phyloP scores from a whole-genome alignment of 2,797 vertebrate species.

The Sebastes taczanowskii region DNA sequence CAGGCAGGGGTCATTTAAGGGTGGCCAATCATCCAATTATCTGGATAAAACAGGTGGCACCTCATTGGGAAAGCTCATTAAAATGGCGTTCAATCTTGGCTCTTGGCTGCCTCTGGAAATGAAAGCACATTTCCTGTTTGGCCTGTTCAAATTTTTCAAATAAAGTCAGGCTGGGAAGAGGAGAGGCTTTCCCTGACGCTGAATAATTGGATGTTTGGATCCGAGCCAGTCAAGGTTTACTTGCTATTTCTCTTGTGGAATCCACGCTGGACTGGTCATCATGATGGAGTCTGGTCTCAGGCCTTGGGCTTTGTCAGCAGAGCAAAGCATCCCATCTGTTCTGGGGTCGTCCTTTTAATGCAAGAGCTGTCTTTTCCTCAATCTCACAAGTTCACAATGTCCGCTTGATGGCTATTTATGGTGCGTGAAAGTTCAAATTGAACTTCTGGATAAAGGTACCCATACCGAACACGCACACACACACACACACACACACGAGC shows the following conservation, averaged over 20 bases:
- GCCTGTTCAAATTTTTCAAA: slow-evolving; percentile 58
- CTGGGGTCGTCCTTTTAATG: slow-evolving; percentile 52
- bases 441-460: slow-evolving; percentile 47
- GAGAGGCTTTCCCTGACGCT: slow-evolving; percentile 48
- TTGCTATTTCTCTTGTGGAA: slow-evolving; percentile 41
- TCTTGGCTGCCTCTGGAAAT: slow-evolving; percentile 67
- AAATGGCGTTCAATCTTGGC: slow-evolving; percentile 68
- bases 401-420: slow-evolving; percentile 62
- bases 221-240: slow-evolving; percentile 59
- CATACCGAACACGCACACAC: background rate
- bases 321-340: slow-evolving; percentile 70
- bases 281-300: slow-evolving; percentile 51
- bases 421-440: slow-evolving; percentile 69
- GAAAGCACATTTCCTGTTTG: slow-evolving; percentile 68
- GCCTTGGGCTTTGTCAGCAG: slow-evolving; percentile 58
- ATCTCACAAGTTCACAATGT: slow-evolving; percentile 52
- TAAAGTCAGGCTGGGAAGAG: slow-evolving; percentile 48
- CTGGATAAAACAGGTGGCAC: slow-evolving; percentile 80
- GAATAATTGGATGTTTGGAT: slow-evolving; percentile 70
- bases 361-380: slow-evolving; percentile 48
- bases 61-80: slow-evolving; percentile 80
- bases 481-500: background rate
- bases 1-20: slow-evolving; percentile 69
- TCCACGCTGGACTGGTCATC: slow-evolving; percentile 50
- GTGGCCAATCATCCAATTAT: slow-evolving; percentile 79